Evolutionary conservation across 2,113 vertebrate species (phyloP).

Genomic region (Marmota flaviventris): DNA sequence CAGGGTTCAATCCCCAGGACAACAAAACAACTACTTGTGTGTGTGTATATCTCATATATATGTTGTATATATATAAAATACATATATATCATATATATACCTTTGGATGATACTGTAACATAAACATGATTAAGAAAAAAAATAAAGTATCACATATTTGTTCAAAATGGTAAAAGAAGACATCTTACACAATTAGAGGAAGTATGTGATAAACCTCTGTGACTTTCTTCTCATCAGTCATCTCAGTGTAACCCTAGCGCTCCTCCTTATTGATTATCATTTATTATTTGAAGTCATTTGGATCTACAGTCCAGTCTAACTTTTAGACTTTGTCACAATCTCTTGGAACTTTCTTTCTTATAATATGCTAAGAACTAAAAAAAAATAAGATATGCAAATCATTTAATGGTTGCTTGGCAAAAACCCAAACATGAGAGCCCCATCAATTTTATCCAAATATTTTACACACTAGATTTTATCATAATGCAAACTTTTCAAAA

Average conservation of each 20-base stretch:
- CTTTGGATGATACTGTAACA: neutral
- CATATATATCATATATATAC: neutral
- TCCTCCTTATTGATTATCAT: neutral
- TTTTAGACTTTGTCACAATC: neutral
- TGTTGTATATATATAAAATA: no score
- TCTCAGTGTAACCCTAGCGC: neutral
- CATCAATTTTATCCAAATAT: neutral
- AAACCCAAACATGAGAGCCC: neutral
- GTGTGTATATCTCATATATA: no score
- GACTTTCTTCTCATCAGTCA: neutral
- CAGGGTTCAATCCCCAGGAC: no score
- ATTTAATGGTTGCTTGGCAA: neutral
- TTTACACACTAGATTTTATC: neutral
- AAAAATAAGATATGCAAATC: neutral
- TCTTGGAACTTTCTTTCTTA: neutral
- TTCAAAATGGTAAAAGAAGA: neutral
- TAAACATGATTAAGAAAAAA: neutral
- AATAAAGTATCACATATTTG: neutral
- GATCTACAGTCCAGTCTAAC: neutral
- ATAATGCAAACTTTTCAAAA: constrained; percentile 30
- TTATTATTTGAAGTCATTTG: constrained; percentile 7
- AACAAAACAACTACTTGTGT: no score
- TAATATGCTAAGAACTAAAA: neutral
- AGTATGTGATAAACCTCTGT: neutral
- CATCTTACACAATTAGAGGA: neutral